Conservation (phyloP, 2,888 invertebrate genomes). For the Cryptosula pallasiana region DNA sequence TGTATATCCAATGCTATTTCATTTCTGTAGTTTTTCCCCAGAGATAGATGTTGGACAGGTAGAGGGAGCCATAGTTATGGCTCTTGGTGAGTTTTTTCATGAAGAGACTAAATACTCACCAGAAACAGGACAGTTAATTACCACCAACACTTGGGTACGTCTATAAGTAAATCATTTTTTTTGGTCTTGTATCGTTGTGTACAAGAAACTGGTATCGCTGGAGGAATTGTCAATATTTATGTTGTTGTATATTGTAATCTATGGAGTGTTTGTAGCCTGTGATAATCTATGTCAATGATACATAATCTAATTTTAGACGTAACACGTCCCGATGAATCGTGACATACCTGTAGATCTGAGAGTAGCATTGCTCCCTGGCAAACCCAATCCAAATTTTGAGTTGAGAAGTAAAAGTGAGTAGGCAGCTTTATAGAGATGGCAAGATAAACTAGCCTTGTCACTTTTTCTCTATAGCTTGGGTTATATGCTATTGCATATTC, state of each 20-base stretch:
- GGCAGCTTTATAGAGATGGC: no score
- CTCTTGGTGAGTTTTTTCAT: conserved; percentile 68
- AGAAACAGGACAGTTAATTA: conserved; percentile 64
- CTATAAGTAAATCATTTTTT: no score
- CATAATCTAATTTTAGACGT: conserved; percentile 31
- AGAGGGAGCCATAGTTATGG: conserved; percentile 71
- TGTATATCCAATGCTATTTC: no score
- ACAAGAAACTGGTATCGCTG: no score
- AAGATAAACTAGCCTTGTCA: no score
- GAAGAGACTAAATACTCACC: conserved; percentile 66
- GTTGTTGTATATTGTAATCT: not conserved
- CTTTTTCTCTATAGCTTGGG: no score
- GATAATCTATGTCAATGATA: not conserved
- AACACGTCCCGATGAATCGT: conserved; percentile 41
- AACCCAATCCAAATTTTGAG: conserved; percentile 39
- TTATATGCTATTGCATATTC: no score
- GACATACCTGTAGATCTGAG: conserved; percentile 45
- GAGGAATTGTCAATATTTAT: no score
- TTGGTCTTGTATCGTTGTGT: no score
- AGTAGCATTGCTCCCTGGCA: conserved; percentile 38
- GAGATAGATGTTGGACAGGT: conserved; percentile 54
- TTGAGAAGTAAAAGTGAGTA: conserved; percentile 40
- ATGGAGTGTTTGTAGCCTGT: not conserved
- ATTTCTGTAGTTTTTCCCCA: conserved; percentile 30
- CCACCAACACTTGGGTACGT: conserved; percentile 68